Conservation (phyloP, 2,888 invertebrate species). For the Heliconius erato region DNA sequence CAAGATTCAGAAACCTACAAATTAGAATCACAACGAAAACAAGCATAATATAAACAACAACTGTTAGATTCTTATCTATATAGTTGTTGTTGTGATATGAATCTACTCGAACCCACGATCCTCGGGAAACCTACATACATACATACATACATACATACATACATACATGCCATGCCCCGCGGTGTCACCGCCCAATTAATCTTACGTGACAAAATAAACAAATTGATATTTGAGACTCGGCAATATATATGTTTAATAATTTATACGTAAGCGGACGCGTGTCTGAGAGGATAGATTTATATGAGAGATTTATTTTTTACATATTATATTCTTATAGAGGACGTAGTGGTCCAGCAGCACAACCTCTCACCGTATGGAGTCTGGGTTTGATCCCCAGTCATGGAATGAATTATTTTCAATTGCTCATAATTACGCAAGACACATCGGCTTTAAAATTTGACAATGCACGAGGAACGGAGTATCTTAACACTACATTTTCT, state of each 20-base stretch:
- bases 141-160: too few species aligned
- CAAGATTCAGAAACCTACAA: neutral
- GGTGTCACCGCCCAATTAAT: constrained; percentile 13
- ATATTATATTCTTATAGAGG: neutral
- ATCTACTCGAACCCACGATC: constrained; percentile 1
- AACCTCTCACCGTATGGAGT: too few species aligned
- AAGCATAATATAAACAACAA: neutral
- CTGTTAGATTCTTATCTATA: neutral
- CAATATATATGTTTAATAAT: constrained; percentile 15
- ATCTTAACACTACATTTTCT: too few species aligned
- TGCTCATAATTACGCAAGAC: too few species aligned
- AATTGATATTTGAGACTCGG: constrained; percentile 14
- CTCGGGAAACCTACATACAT: too few species aligned
- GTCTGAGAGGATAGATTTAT: neutral
- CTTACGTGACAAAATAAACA: constrained; percentile 5
- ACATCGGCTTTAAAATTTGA: too few species aligned
- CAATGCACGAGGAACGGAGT: too few species aligned
- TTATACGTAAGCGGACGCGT: neutral
- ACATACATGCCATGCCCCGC: neutral
- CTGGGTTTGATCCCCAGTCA: too few species aligned
- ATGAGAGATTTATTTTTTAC: neutral
- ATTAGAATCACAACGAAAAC: neutral
- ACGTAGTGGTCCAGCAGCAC: too few species aligned
- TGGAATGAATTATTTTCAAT: too few species aligned
- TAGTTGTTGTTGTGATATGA: neutral